Evolutionary conservation across 2,797 vertebrate genomes (phyloP), one percentile per base, ranked within the genome.

Genomic region (Anguilla megastoma): DNA sequence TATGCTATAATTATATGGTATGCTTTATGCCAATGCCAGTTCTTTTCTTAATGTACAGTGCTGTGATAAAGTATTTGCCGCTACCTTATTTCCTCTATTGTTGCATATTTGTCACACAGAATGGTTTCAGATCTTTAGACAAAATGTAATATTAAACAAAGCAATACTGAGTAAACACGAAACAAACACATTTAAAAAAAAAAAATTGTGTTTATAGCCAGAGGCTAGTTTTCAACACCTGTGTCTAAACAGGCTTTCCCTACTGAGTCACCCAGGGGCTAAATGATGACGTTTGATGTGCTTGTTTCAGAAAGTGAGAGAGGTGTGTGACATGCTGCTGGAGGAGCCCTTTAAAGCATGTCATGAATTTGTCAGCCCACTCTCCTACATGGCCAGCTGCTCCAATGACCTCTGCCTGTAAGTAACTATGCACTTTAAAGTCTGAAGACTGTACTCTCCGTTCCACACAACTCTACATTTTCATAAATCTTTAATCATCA

Each of bases 331-430:
- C 2, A 91, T 66, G 48, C 93, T 99, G 84, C 93, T 98, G 89
- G 94, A 96, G 45, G 90, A 95, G 0, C 98, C 98, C 0, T 99
- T 99, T 91, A 95, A 95, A 86, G 93, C 93, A 87, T 99, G 98
- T 91, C 97, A 98, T n/a, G 96, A 97, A 54, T 97, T 96, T n/a
- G 98, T 99, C 93, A 99, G 97, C 91, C 98, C 98, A 2, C 93
- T 97, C 93, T 96, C 97, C 91, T 99, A 96, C 93, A 97, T 97
- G 94, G 97, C 98, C 92, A 97, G 98, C 95, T 99, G 98, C 93
- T 96, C 97, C 91, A 99, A 97, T 2, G 98, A 99, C 91, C 97
- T 99, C 89, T 99, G 98, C 94, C 95, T 94, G 98, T 99, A 96
- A 98, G 98, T 96, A 89, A 24, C 3, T 82, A 10, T n/a, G 10